Base-by-base conservation (phyloP, 2,113 vertebrate species). In the Rhadina sibilatrix region DNA sequence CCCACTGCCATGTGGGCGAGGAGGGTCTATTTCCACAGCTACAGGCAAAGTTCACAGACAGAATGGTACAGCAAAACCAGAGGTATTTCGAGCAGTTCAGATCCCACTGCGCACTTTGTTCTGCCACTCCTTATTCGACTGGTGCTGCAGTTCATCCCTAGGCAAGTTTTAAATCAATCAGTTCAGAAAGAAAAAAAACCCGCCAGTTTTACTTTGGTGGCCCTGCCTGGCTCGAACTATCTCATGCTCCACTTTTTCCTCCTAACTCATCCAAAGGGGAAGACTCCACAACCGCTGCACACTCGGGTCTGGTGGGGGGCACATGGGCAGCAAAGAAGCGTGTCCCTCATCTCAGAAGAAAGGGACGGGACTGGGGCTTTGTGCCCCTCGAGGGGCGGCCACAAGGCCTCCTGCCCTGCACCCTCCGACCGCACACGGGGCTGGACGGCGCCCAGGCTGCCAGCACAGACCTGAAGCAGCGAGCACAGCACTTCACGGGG, bases 401-500 rank as follows among this genome's bases (percentile, higher is more conserved):
- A 1, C 74, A 18, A 42, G 25, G 23, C 6, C 37, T 25, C 59
- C 61, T 7, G 7, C 10, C 44, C 85, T 84, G 7, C 76, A 5
- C 22, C 22, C 31, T 5, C 52, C 3, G 33, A 21, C 53, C 44
- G 66, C 50, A 46, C 21, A 2, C 49, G 3, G 37, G 28, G 69
- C n/a, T 38, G 12, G 12, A 12, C 31, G 28, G 60, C 14, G 70
- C 61, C 13, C 60, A 2, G 61, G 49, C 42, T 21, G 40, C 47
- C 28, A 31, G 61, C 46, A 17, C 27, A 7, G 69, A 7, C 24
- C 31, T 0, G n/a, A 31, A 42, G 72, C 77, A 12, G 78, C 38
- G 8, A 30, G 75, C 47, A 8, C 30, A 15, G 88, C 74, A 0
- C n/a, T 47, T 3, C 0, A 0, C 21, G 4, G 23, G 16, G 46